These are phyloP conservation scores for Hozukius guyotensis DNA, from an alignment of 2,797 vertebrate genomes.

Conservation along the genomic window DNA sequence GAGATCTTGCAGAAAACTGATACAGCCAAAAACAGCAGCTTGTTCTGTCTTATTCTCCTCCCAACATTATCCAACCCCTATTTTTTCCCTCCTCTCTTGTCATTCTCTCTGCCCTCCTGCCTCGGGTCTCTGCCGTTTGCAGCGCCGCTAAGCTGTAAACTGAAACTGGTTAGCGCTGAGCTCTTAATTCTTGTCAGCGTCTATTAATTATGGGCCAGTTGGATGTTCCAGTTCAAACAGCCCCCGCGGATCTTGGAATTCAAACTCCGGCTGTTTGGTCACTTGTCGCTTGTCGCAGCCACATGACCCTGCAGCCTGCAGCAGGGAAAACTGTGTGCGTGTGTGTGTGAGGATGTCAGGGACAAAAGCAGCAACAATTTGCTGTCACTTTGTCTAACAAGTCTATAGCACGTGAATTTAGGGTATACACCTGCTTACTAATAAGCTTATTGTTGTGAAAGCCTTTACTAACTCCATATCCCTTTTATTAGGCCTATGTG, in stretches of 20 bases:
- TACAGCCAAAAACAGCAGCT: slow-evolving; percentile 47
- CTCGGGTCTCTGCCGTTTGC: slow-evolving; percentile 43
- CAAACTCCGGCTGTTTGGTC: slow-evolving; percentile 72
- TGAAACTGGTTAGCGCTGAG: slow-evolving; percentile 79
- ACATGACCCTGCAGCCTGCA: slow-evolving; percentile 63
- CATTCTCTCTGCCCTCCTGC: slow-evolving; percentile 29
- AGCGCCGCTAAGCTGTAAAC: slow-evolving; percentile 70
- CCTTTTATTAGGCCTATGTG: slow-evolving; percentile 50
- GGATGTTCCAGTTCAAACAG: slow-evolving; percentile 82
- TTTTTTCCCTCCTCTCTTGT: not conserved
- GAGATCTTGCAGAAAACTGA: slow-evolving; percentile 57
- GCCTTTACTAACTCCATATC: slow-evolving; percentile 23
- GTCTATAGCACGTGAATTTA: slow-evolving; percentile 20
- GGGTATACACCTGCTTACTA: slow-evolving; percentile 27
- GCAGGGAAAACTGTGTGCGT: slow-evolving; percentile 25
- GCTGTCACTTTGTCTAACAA: slow-evolving; percentile 42
- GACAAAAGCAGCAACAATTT: slow-evolving; percentile 36
- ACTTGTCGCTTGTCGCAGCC: slow-evolving; percentile 68
- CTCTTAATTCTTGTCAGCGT: slow-evolving; percentile 85
- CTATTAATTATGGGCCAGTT: slow-evolving; percentile 84
- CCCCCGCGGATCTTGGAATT: slow-evolving; percentile 78
- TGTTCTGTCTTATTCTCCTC: slow-evolving; percentile 29
- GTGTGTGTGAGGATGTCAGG: not conserved
- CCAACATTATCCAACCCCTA: slow-evolving; percentile 3
- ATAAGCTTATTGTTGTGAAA: slow-evolving; percentile 23